phyloP scores from a whole-genome alignment of 2,888 invertebrate species.

The Margaritifera margaritifera region DNA sequence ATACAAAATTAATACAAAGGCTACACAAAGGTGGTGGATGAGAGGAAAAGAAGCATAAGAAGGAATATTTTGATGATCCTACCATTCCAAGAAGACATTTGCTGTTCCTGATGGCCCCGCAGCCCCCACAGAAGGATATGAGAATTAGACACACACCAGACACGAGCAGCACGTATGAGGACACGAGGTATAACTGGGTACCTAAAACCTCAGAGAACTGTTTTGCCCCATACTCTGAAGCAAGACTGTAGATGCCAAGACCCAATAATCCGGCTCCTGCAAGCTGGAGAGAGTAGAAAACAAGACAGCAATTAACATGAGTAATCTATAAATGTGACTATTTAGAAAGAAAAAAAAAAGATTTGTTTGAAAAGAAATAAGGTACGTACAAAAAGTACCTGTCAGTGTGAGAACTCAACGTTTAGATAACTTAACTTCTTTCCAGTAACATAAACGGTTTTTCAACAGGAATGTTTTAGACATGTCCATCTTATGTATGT shows the following conservation, averaged over 20 bases:
- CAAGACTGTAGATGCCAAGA: conserved; percentile 44
- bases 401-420: too few relatives aligned
- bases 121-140: conserved; percentile 47
- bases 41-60: too few relatives aligned
- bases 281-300: conserved; percentile 24
- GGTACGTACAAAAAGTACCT: too few relatives aligned
- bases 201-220: conserved; percentile 44
- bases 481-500: too few relatives aligned
- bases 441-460: too few relatives aligned
- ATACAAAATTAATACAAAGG: too few relatives aligned
- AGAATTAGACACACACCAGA: conserved; percentile 38
- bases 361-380: too few relatives aligned
- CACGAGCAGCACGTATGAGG: conserved; percentile 44
- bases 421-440: too few relatives aligned
- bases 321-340: too few relatives aligned
- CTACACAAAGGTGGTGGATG: too few relatives aligned
- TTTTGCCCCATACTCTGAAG: conserved; percentile 49
- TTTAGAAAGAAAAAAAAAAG: too few relatives aligned
- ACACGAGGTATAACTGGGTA: conserved; percentile 42
- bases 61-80: conserved; percentile 5
- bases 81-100: conserved; percentile 41
- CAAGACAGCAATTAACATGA: neutral
- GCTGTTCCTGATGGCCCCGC: conserved; percentile 43
- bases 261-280: conserved; percentile 42
- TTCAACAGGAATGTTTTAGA: too few relatives aligned